Conservation (phyloP, 2,888 invertebrate genomes). For the Heliconius cydno region DNA sequence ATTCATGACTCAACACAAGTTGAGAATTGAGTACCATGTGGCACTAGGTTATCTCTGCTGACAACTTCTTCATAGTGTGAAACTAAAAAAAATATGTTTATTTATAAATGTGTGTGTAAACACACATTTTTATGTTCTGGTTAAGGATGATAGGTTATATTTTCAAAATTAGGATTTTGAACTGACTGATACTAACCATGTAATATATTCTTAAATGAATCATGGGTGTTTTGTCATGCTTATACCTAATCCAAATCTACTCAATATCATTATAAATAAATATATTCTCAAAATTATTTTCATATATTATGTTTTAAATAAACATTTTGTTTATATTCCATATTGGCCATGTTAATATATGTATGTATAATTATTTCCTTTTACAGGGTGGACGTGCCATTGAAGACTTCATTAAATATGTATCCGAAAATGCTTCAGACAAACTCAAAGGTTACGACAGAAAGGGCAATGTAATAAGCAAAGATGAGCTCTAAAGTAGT, state of each 20-base stretch:
- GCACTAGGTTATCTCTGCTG: no score
- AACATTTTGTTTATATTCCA: background rate
- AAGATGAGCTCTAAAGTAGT: conserved; percentile 74
- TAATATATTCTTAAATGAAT: background rate
- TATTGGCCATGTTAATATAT: background rate
- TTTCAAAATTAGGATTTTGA: background rate
- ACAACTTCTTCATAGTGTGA: no score
- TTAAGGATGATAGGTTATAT: background rate
- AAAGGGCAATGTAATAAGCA: conserved; percentile 85
- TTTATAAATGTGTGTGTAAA: no score
- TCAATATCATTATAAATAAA: background rate
- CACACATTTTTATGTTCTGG: background rate
- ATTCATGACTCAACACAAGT: no score
- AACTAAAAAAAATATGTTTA: no score
- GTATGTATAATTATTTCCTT: background rate
- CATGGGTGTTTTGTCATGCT: background rate
- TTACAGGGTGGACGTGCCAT: conserved; percentile 95
- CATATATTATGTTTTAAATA: background rate
- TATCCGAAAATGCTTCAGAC: conserved; percentile 94
- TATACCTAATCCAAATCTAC: background rate
- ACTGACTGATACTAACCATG: background rate
- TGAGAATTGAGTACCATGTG: no score
- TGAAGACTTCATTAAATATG: conserved; percentile 97
- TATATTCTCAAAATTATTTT: background rate
- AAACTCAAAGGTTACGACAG: conserved; percentile 95